Percentiles rank a stretch among this genome's conserved stretches.
phyloP scores from a whole-genome alignment of 2,113 vertebrate species.

The Gymnarchus niloticus region DNA sequence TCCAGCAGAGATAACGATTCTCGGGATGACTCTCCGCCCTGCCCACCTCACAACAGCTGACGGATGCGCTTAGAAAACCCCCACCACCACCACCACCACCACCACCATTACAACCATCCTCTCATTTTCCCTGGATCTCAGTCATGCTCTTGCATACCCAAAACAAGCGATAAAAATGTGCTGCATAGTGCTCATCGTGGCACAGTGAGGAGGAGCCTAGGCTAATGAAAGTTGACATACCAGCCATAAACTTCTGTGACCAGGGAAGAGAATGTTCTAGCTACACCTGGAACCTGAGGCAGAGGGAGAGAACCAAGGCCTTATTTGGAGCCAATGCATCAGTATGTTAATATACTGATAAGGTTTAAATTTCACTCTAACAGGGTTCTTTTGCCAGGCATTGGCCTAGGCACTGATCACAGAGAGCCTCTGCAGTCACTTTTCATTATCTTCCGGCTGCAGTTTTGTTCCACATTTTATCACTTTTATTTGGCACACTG shows the following conservation, averaged over 20 bases:
- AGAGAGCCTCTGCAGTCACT: neutral
- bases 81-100: neutral
- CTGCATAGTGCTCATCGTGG: neutral
- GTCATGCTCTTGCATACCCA: too few species aligned
- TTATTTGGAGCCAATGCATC: neutral
- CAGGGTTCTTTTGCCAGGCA: neutral
- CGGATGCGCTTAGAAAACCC: neutral
- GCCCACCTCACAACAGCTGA: neutral
- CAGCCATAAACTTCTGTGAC: conserved; percentile 21
- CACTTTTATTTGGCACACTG: conserved; percentile 27
- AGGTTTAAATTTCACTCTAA: neutral
- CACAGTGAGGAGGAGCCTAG: neutral
- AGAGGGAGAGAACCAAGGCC: neutral
- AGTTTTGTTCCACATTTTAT: conserved; percentile 20
- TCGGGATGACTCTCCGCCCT: neutral
- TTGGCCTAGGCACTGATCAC: neutral
- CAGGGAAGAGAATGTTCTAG: neutral
- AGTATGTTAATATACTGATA: conserved; percentile 3
- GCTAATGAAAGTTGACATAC: neutral
- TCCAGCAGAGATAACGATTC: neutral
- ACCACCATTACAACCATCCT: neutral
- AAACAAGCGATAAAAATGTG: neutral
- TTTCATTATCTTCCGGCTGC: neutral
- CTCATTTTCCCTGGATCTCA: neutral
- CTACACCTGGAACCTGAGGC: neutral